These are phyloP conservation scores for Heliconius aoede DNA, from an alignment of 2,888 invertebrate species.

Conservation along the genomic window DNA sequence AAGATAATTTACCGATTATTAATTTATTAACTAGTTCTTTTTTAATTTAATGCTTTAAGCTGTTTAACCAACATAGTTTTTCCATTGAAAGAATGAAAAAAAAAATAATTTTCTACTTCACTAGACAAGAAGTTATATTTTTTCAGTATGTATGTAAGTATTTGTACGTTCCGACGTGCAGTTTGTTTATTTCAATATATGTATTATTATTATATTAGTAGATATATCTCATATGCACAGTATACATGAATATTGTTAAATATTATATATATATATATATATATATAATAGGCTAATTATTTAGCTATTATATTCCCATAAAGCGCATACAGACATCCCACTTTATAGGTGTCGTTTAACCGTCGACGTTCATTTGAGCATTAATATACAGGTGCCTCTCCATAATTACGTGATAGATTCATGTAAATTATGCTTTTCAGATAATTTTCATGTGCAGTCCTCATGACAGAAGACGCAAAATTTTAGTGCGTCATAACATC, in stretches of 20 bases:
- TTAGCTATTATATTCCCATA: conserved; percentile 33
- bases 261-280: not conserved
- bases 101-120: not conserved
- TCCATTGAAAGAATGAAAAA: not conserved
- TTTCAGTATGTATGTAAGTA: too few relatives aligned
- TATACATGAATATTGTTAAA: not conserved
- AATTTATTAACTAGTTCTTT: not conserved
- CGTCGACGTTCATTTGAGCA: conserved; percentile 12
- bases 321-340: conserved; percentile 19
- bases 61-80: not conserved
- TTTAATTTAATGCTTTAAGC: not conserved
- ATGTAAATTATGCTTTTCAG: conserved; percentile 15
- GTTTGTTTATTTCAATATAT: not conserved
- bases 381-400: conserved; percentile 1
- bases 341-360: conserved; percentile 27
- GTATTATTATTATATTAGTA: conserved; percentile 7
- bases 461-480: not conserved
- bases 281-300: conserved; percentile 28
- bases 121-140: not conserved
- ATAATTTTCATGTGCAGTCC: conserved; percentile 21
- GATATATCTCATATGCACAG: not conserved
- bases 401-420: conserved; percentile 15
- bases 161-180: not conserved
- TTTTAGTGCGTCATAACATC: not conserved
- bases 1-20: not conserved